phyloP scores from a whole-genome alignment of 2,888 invertebrate species.

The Diplolepis rosae region DNA sequence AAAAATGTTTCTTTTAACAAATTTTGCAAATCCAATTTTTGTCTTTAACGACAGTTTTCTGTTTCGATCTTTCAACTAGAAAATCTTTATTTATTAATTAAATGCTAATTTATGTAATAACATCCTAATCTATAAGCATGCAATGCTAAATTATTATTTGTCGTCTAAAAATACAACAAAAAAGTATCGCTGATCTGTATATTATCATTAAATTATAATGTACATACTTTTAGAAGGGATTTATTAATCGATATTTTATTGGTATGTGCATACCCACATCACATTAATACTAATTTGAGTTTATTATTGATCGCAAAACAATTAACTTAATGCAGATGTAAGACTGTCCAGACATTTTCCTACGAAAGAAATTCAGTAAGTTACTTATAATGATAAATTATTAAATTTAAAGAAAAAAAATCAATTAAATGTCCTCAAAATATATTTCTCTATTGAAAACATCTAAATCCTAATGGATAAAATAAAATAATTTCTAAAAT shows the following conservation, averaged over 20 bases:
- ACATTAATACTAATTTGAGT: constrained; percentile 4
- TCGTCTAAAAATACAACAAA: not conserved
- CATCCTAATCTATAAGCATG: constrained; percentile 11
- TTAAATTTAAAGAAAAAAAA: not conserved
- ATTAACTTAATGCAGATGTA: not conserved
- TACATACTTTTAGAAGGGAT: constrained; percentile 37
- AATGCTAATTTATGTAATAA: constrained; percentile 26
- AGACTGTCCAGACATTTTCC: not conserved
- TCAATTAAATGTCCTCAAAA: not conserved
- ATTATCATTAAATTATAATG: constrained; percentile 48
- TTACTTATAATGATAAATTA: not conserved
- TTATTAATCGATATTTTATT: not conserved
- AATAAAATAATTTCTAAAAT: not conserved
- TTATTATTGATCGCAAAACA: not conserved
- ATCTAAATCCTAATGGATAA: not conserved
- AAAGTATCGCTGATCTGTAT: constrained; percentile 27
- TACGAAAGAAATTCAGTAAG: not conserved
- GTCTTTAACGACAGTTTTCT: not conserved
- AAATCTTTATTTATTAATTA: constrained; percentile 17
- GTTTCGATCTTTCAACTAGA: not conserved
- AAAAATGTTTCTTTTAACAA: not conserved
- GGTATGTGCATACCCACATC: not conserved
- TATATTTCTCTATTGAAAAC: not conserved
- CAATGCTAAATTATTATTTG: constrained; percentile 23
- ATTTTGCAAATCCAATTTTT: not conserved